These are phyloP conservation scores for Ganaspis brasiliensis DNA, from an alignment of 2,888 invertebrate genomes.

Conservation along the genomic window DNA sequence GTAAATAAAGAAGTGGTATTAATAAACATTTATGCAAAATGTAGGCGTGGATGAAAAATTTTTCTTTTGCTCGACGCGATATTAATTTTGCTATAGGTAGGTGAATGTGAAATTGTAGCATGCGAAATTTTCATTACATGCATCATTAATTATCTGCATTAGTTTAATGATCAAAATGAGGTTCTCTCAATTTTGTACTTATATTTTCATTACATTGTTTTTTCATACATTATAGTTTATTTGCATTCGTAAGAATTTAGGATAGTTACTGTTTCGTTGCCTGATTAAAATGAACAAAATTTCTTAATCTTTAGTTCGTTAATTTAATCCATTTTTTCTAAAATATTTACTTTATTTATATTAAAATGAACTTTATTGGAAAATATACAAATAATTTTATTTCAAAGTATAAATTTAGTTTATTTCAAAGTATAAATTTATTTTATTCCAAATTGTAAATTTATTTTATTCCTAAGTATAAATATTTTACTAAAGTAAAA, in stretches of 20 bases:
- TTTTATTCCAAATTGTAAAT: too few relatives aligned
- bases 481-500: too few relatives aligned
- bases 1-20: background rate
- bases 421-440: too few relatives aligned
- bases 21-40: background rate
- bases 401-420: too few relatives aligned
- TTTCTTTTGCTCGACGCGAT: slow-evolving; percentile 1
- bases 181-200: background rate
- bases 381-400: too few relatives aligned
- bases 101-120: slow-evolving; percentile 37
- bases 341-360: too few relatives aligned
- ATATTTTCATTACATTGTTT: background rate
- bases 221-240: background rate
- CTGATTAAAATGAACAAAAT: background rate
- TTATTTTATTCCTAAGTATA: too few relatives aligned
- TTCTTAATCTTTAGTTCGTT: background rate
- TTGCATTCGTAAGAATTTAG: background rate
- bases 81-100: slow-evolving; percentile 4
- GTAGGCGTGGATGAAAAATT: background rate
- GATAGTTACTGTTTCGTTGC: background rate
- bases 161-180: slow-evolving; percentile 1
- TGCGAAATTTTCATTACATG: slow-evolving; percentile 29
- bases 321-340: too few relatives aligned
- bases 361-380: background rate
- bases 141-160: slow-evolving; percentile 19